Evolutionary conservation across 2,113 vertebrate species (phyloP).

Genomic region (Brachirus orientalis): DNA sequence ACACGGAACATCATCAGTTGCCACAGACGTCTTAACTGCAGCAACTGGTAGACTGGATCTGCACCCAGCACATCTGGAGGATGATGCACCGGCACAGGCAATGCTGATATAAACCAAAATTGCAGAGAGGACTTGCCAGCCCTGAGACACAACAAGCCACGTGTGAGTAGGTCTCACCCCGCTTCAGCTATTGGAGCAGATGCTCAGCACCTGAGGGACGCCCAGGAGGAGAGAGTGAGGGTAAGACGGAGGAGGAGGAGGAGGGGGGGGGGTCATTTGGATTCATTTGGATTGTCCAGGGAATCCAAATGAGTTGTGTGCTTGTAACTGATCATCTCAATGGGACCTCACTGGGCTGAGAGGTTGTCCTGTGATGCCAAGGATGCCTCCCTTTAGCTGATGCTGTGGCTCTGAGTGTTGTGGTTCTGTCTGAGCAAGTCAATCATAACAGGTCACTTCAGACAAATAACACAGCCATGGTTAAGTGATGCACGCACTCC

Average conservation of each 20-base stretch:
- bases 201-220: constrained; percentile 53
- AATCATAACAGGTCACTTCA: constrained; percentile 30
- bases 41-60: constrained; percentile 34
- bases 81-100: constrained; percentile 50
- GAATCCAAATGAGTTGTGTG: constrained; percentile 70
- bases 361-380: constrained; percentile 35
- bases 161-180: constrained; percentile 37
- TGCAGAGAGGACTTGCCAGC: constrained; percentile 30
- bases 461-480: constrained; percentile 39
- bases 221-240: constrained; percentile 11
- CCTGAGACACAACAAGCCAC: constrained; percentile 56
- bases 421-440: constrained; percentile 21
- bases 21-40: constrained; percentile 44
- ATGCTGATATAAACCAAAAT: constrained; percentile 26
- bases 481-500: constrained; percentile 45
- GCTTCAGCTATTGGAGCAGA: constrained; percentile 53
- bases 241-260: background rate
- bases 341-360: constrained; percentile 37
- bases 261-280: constrained; percentile 13
- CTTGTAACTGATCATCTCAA: constrained; percentile 67
- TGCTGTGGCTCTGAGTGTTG: constrained; percentile 26
- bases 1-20: constrained; percentile 56
- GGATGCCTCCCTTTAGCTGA: constrained; percentile 39
- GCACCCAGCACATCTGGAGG: constrained; percentile 29
- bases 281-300: constrained; percentile 50